Conservation (phyloP, 35 echinoderm and acorn worm genomes). For the Lytechinus variegatus region DNA sequence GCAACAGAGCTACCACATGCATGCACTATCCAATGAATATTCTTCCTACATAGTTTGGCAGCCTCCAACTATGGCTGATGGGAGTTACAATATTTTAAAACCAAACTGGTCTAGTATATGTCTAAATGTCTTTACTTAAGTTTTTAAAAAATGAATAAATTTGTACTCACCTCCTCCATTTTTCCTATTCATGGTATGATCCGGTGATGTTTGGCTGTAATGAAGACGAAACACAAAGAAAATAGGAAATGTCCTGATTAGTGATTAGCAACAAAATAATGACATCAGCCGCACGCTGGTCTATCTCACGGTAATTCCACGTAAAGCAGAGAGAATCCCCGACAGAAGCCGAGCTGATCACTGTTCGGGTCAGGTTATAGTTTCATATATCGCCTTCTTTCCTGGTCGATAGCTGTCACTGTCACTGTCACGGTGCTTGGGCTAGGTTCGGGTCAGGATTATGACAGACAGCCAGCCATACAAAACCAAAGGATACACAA, state of each 20-base stretch:
- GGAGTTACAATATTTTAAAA: no score
- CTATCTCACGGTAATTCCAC: not conserved
- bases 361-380: not conserved
- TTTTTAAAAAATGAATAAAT: not conserved
- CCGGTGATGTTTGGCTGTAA: constrained; percentile 29
- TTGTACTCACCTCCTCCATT: constrained; percentile 27
- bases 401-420: not conserved
- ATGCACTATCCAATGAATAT: no score
- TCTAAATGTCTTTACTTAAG: not conserved
- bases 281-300: not conserved
- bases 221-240: not conserved
- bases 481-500: not conserved
- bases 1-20: no score
- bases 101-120: no score
- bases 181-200: constrained; percentile 24
- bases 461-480: no score
- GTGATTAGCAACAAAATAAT: not conserved
- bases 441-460: not conserved
- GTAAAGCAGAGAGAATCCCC: not conserved
- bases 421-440: not conserved
- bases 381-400: not conserved
- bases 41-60: no score
- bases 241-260: not conserved
- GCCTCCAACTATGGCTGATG: no score
- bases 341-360: not conserved